Evolutionary conservation across 2,113 vertebrate species (phyloP).

Genomic region (Leptobrachium leishanense): DNA sequence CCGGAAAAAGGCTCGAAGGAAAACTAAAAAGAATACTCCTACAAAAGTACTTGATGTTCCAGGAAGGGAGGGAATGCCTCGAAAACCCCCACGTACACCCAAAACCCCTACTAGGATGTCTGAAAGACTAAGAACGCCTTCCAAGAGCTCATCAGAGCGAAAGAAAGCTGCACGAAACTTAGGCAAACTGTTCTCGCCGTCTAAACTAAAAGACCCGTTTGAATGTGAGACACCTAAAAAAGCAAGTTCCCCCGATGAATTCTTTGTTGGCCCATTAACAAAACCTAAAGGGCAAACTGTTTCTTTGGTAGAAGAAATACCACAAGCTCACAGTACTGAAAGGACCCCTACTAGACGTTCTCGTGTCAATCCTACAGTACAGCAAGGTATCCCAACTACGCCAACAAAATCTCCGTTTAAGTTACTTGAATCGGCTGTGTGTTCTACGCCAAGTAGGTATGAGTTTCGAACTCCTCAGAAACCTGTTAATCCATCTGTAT

Average conservation of each 20-base stretch:
- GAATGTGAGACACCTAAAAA: constrained; percentile 54
- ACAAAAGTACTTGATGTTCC: constrained; percentile 46
- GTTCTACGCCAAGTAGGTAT: constrained; percentile 38
- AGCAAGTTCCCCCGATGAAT: constrained; percentile 56
- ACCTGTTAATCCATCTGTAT: background rate
- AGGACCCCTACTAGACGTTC: constrained; percentile 55
- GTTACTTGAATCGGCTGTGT: background rate
- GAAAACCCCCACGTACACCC: constrained; percentile 51
- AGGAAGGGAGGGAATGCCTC: constrained; percentile 26
- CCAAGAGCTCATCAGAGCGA: constrained; percentile 52
- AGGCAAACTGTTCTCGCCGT: constrained; percentile 49
- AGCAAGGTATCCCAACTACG: background rate
- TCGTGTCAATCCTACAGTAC: background rate
- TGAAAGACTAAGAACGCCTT: constrained; percentile 9
- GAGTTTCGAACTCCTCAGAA: constrained; percentile 49
- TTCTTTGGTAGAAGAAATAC: constrained; percentile 39
- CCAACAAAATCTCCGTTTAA: constrained; percentile 28
- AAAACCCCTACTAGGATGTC: constrained; percentile 12
- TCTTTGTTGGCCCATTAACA: constrained; percentile 61
- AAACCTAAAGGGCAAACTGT: constrained; percentile 43
- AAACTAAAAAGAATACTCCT: constrained; percentile 57
- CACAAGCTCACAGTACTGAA: background rate
- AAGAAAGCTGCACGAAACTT: constrained; percentile 49
- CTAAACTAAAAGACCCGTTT: constrained; percentile 51
- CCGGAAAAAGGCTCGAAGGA: constrained; percentile 65